Evolutionary conservation across 2,888 invertebrate genomes (phyloP).

Genomic region (Rhynchonema sp.): DNA sequence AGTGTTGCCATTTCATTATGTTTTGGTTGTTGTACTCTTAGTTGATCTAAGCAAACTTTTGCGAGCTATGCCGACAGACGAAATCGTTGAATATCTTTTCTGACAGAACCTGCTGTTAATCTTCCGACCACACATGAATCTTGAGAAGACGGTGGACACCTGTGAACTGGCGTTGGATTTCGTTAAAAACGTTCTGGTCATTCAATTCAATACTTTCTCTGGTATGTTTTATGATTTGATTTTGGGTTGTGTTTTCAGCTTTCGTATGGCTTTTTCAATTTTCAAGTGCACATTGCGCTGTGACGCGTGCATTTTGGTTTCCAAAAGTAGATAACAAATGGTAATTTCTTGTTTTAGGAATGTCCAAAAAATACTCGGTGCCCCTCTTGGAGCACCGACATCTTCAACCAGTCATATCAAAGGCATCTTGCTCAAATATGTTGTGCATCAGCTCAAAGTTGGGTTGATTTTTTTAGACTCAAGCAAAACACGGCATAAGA

Average conservation of each 20-base stretch:
- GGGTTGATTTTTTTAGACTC: neutral
- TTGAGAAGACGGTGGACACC: neutral
- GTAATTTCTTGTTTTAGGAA: neutral
- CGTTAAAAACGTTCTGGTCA: neutral
- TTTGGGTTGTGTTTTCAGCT: too few relatives aligned
- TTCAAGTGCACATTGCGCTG: too few relatives aligned
- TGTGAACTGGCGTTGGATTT: neutral
- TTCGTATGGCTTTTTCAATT: too few relatives aligned
- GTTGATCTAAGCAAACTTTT: too few relatives aligned
- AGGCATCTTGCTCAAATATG: neutral
- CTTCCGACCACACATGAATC: neutral
- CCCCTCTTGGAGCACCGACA: neutral
- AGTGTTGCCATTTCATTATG: too few relatives aligned
- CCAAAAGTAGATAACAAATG: too few relatives aligned
- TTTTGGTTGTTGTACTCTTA: too few relatives aligned
- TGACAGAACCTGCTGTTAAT: neutral
- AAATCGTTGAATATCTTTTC: too few relatives aligned
- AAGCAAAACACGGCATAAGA: neutral
- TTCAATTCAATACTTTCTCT: neutral
- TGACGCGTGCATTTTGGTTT: too few relatives aligned
- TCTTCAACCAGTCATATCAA: neutral
- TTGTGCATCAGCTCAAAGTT: neutral
- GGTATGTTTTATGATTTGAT: too few relatives aligned
- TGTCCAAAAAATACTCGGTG: neutral
- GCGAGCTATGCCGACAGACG: too few relatives aligned